Percentiles rank a stretch among this genome's conserved stretches.
These are phyloP conservation scores for Callyntrura guangdongensis DNA, from an alignment of 2,888 invertebrate species.

Conservation along the genomic window DNA sequence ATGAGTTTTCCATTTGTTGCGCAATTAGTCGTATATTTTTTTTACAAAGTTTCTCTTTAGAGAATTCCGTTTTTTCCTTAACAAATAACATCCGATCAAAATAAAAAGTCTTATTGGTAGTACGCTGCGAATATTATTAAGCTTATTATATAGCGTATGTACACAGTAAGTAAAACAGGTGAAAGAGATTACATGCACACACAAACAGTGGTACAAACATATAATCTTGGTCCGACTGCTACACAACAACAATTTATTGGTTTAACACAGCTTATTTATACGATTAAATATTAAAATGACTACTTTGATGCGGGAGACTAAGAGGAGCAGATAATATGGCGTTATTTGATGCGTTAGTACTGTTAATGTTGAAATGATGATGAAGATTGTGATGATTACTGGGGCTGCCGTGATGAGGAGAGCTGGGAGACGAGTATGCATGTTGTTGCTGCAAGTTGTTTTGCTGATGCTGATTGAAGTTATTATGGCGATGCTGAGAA, in stretches of 20 bases:
- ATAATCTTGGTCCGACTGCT: constrained; percentile 19
- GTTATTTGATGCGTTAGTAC: constrained; percentile 52
- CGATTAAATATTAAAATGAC: constrained; percentile 68
- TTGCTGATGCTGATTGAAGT: constrained; percentile 39
- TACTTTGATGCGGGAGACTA: constrained; percentile 77
- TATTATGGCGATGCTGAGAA: constrained; percentile 51
- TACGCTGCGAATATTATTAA: not conserved
- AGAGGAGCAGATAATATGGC: constrained; percentile 76
- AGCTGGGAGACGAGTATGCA: constrained; percentile 43
- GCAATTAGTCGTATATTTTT: constrained; percentile 1
- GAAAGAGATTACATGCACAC: not conserved
- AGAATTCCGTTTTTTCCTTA: constrained; percentile 4
- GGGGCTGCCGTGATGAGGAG: constrained; percentile 57
- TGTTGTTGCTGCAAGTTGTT: constrained; percentile 49
- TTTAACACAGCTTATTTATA: not conserved
- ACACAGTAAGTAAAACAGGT: not conserved
- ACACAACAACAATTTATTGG: not conserved
- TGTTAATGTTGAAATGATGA: constrained; percentile 31
- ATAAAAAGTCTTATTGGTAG: not conserved
- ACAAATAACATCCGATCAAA: not conserved
- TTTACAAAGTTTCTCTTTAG: constrained; percentile 14
- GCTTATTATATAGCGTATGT: not conserved
- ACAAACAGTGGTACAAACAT: not conserved
- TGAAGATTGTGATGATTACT: constrained; percentile 49
- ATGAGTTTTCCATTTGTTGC: constrained; percentile 1